These are phyloP conservation scores for Sicus ferrugineus DNA, from an alignment of 2,888 invertebrate genomes.

Conservation along the genomic window DNA sequence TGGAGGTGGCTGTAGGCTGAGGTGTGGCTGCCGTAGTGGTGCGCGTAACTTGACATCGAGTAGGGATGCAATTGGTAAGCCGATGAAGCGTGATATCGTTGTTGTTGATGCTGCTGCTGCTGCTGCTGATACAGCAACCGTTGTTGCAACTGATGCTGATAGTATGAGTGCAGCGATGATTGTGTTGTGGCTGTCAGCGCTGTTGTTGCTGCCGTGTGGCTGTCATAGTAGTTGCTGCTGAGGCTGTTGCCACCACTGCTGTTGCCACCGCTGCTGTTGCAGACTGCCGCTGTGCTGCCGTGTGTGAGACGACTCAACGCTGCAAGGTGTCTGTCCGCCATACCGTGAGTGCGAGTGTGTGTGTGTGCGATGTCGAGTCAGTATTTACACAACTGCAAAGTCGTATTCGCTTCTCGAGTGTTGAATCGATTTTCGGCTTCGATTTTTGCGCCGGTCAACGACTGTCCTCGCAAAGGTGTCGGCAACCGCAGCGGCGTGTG, in stretches of 20 bases:
- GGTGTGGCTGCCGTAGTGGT: background rate
- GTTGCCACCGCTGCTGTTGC: constrained; percentile 2
- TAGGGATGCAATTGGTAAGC: background rate
- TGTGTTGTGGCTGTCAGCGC: constrained; percentile 14
- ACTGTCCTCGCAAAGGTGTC: background rate
- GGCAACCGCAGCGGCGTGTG: background rate
- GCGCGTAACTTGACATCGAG: background rate
- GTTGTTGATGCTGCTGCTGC: constrained; percentile 10
- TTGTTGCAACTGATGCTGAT: constrained; percentile 1
- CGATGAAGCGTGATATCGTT: constrained; percentile 6
- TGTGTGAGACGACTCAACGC: constrained; percentile 23
- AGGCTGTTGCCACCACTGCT: constrained; percentile 8
- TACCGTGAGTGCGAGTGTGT: constrained; percentile 16
- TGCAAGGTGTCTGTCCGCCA: constrained; percentile 34
- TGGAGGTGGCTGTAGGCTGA: background rate
- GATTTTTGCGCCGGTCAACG: background rate
- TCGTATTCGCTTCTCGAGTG: constrained; percentile 4
- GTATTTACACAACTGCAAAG: background rate
- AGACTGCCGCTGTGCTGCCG: background rate
- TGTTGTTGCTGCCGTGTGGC: constrained; percentile 1
- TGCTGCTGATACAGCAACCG: background rate
- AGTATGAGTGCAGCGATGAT: background rate
- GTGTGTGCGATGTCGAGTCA: background rate
- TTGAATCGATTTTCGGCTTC: constrained; percentile 4
- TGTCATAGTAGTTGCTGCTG: constrained; percentile 35